These are phyloP conservation scores for Aphaenogaster rudis DNA, from an alignment of 1,140 invertebrate species.

Conservation along the genomic window DNA sequence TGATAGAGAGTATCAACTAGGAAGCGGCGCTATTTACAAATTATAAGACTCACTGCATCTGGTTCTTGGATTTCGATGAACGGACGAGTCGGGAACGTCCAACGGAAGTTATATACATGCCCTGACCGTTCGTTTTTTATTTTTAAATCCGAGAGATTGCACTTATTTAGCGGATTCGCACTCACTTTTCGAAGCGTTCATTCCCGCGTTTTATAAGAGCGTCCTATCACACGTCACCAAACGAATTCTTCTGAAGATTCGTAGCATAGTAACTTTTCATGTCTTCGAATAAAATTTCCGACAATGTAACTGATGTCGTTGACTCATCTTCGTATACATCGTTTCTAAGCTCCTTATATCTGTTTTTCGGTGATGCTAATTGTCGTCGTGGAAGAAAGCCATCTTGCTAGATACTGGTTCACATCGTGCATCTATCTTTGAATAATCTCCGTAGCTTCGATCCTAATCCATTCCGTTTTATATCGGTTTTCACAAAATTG, in stretches of 20 bases:
- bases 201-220: constrained; percentile 21
- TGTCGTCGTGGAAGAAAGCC: background rate
- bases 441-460: constrained; percentile 26
- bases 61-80: constrained; percentile 50
- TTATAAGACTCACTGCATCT: constrained; percentile 59
- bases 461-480: background rate
- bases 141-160: constrained; percentile 45
- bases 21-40: constrained; percentile 70
- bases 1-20: constrained; percentile 25
- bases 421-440: constrained; percentile 13
- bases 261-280: background rate
- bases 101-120: constrained; percentile 50
- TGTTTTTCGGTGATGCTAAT: background rate
- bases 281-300: constrained; percentile 12
- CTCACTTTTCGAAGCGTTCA: constrained; percentile 47
- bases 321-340: background rate
- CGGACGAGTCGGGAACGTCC: constrained; percentile 30
- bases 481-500: background rate
- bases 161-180: constrained; percentile 48
- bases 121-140: constrained; percentile 24
- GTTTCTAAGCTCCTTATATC: background rate
- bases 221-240: constrained; percentile 28
- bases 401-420: constrained; percentile 9
- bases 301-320: constrained; percentile 18
- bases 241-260: constrained; percentile 29